Evolutionary conservation across 2,888 invertebrate species (phyloP), one percentile per base, ranked within the genome.

Genomic region (Zelleria hepariella): DNA sequence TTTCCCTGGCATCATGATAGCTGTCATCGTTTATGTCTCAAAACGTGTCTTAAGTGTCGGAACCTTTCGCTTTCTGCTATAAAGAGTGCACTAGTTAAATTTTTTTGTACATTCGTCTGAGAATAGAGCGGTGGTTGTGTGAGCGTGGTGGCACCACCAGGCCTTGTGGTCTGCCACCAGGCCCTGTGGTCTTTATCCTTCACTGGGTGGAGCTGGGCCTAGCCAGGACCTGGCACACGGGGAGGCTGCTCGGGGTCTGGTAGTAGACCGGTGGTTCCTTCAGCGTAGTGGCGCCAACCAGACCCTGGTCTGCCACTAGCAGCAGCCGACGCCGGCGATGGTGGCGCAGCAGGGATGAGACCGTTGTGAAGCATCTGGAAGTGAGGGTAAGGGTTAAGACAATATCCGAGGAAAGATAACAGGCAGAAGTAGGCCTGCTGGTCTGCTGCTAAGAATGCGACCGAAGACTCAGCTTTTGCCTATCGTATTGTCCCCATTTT

Each of bases 251-350:
- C 2, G 87, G 87, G 1, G 78, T 80, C 60, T 86, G 86, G 58
- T 87, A 87, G 61, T 87, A 86, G 60, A 83, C 80, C 0, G 86
- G 86, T 0, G 78, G 75, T 0, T 86, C 86, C 24, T 74, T 82
- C 52, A 92, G 64, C 0, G 90, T 85, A 4, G 91, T 88, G 0
- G 90, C 90, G 0, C 90, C 86, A 0, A 88, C 79, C 42, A 86
- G 82, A 1, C 78, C 78, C 0, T 90, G 90, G 0, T 82, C 82
- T 0, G 90, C 89, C 8, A 89, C 90, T 56, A 92, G 74, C 59
- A 91, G 73, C 59, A 91, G 71, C 62, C 91, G 78, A 63, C 90
- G 82, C 65, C 88, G 89, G 60, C 82, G 81, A 65, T 91, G 91
- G 64, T 91, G 91, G 61, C 90, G 89, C 54, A 91, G 80, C 60